A percentile compares a stretch with the other conserved stretches of the same genome.
Evolutionary conservation across 1,140 invertebrate species (phyloP).

Genomic region (Octopus bimaculoides): DNA sequence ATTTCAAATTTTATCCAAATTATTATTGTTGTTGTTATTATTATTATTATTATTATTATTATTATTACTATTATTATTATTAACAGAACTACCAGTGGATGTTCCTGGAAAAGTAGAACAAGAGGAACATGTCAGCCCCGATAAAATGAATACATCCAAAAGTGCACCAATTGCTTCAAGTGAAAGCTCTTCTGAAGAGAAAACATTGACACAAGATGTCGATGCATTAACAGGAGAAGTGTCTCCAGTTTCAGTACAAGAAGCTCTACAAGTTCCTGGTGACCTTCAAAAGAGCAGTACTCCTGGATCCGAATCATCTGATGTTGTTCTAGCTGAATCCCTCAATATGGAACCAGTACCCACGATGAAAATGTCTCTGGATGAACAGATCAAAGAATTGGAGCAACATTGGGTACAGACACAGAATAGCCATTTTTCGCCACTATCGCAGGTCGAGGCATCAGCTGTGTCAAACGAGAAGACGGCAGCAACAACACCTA

Average conservation of each 20-base stretch:
- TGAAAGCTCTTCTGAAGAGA: background rate
- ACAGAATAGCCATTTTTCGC: background rate
- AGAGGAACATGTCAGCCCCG: background rate
- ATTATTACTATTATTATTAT: background rate
- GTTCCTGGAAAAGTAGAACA: background rate
- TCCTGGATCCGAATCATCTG: background rate
- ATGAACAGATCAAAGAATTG: constrained; percentile 1
- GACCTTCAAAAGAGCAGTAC: background rate
- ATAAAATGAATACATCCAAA: background rate
- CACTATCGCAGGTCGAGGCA: background rate
- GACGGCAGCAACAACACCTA: background rate
- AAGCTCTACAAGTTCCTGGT: background rate
- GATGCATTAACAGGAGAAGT: background rate
- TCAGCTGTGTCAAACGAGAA: background rate
- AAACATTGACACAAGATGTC: background rate
- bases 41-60: too few relatives aligned
- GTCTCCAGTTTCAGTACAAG: background rate
- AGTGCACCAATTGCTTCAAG: background rate
- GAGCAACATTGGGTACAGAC: constrained; percentile 1
- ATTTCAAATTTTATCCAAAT: too few relatives aligned
- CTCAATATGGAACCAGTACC: background rate
- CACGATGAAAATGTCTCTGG: background rate
- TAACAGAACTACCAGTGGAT: constrained; percentile 8
- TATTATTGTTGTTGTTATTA: too few relatives aligned
- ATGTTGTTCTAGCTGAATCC: background rate